Evolutionary conservation across 2,797 vertebrate species (phyloP), one percentile per base, ranked within the genome.

Genomic region (Menidia menidia): DNA sequence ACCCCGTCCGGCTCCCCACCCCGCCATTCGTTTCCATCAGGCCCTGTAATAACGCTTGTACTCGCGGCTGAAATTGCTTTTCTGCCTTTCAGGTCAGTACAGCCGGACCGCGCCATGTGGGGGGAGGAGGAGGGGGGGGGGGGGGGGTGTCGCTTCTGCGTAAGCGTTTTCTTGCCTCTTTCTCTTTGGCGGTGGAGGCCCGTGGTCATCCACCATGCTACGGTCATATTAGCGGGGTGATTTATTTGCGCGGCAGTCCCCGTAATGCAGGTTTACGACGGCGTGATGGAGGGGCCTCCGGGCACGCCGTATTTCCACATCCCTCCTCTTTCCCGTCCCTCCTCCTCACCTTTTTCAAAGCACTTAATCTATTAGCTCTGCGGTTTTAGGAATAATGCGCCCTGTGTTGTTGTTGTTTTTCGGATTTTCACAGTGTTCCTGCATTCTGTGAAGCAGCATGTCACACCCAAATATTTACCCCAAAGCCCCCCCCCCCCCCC

Each of bases 21-120:
- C 67, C 74, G 54, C 78, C 77, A 86, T 89, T 87, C 85, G 84
- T 90, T 93, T 86, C 89, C 80, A 89, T 92, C 79, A 89, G 53
- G 82, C 91, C 88, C 90, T 90, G 81, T 81, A 92, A 83, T 92
- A 91, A 83, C 75, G 81, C 90, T 88, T 84, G 93, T 94, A 90
- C 90, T 92, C 90, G 32, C 68, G 63, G 88, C 90, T 87, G 88
- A 93, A 95, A 95, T 95, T 94, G 90, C 87, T 90, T 90, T 75
- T 86, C 87, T 78, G 88, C 93, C 91, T 93, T 71, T 87, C 41
- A 10, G 80, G 81, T 87, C 82, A 80, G 72, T 79, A 62, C 59
- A 31, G 54, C 68, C 51, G 78, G 73, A 75, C 69, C 53, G 33
- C 9, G 30, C 25, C 25, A 25, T 25, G 25, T 25, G 25, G 25